phyloP scores from a whole-genome alignment of 2,888 invertebrate genomes.

The Lomographa bimaculata region DNA sequence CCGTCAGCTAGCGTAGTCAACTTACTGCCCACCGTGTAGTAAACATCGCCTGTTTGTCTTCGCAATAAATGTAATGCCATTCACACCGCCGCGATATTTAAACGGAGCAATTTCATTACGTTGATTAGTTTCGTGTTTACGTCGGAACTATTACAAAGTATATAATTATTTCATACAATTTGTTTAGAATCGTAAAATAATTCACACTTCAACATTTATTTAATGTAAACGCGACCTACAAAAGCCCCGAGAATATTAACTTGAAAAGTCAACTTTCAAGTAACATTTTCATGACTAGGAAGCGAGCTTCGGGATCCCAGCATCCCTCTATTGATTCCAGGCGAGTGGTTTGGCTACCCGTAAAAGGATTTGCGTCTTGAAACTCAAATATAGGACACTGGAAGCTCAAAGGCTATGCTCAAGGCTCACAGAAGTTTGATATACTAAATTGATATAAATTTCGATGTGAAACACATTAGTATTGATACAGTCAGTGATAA shows the following conservation, averaged over 20 bases:
- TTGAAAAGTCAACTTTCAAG: constrained; percentile 7
- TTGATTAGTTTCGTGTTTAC: constrained; percentile 20
- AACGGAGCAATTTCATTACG: constrained; percentile 26
- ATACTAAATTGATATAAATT: neutral
- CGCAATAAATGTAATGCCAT: constrained; percentile 24
- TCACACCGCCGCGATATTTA: constrained; percentile 9
- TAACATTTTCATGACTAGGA: constrained; percentile 8
- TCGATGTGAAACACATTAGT: too few species aligned
- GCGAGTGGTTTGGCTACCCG: constrained; percentile 18
- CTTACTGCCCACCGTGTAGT: constrained; percentile 16
- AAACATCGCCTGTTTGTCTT: constrained; percentile 25
- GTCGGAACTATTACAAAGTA: too few species aligned
- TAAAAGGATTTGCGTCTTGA: constrained; percentile 21
- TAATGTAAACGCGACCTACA: too few species aligned
- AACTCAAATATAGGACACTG: constrained; percentile 20
- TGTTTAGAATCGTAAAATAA: too few species aligned
- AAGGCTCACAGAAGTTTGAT: neutral
- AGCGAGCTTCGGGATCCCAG: constrained; percentile 8
- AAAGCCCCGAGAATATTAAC: neutral
- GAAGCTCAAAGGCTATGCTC: constrained; percentile 6
- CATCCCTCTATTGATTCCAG: constrained; percentile 24
- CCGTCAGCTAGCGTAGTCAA: constrained; percentile 7
- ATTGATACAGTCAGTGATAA: too few species aligned
- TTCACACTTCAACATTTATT: too few species aligned
- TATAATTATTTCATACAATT: too few species aligned